Base-by-base conservation (phyloP, 2,113 vertebrate species). In the Casuarius casuarius region DNA sequence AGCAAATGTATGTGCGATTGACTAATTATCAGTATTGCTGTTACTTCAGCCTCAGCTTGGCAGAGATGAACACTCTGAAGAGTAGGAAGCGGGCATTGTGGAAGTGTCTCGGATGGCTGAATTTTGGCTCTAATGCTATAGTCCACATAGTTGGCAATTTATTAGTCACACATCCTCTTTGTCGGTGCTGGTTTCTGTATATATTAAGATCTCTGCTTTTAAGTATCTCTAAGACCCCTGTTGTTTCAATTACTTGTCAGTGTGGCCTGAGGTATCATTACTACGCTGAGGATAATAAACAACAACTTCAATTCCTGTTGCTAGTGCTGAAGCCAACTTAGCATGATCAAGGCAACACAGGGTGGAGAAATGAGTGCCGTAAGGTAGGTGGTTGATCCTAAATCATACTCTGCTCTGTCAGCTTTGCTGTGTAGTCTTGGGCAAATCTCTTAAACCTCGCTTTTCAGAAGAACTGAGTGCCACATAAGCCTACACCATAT, bases 181-280 rank as follows among this genome's bases (percentile, higher is more conserved):
- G 59, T 71, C 61, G 67, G 42, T 44, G 84, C 65, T 2, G 1
- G 42, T 77, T 92, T 95, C 91, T 84, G 71, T 91, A 77, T 88
- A 83, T 96, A 97, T 94, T 96, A 87, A 95, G 78, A 95, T 92
- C 54, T 74, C 51, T 80, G 38, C 46, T 91, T 94, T 92, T 94
- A 91, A 94, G 87, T 74, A 58, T 71, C 67, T 94, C 48, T 61
- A 87, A 96, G 82, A 94, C 81, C 87, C 95, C 94, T 88, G 82
- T 94, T 96, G 93, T 90, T 97, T 92, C 96, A 95, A 97, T 97
- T 97, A 92, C 84, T 96, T 95, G 81, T 90, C 89, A 86, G 82
- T 90, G 82, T 95, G 92, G 92, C 90, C 95, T 75, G 91, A 96
- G 87, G 84, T 97, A 74, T 95, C 92, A 96, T 97, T 95, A 90